These are phyloP conservation scores for Tipula confusa DNA, from an alignment of 2,888 invertebrate species.

Conservation along the genomic window DNA sequence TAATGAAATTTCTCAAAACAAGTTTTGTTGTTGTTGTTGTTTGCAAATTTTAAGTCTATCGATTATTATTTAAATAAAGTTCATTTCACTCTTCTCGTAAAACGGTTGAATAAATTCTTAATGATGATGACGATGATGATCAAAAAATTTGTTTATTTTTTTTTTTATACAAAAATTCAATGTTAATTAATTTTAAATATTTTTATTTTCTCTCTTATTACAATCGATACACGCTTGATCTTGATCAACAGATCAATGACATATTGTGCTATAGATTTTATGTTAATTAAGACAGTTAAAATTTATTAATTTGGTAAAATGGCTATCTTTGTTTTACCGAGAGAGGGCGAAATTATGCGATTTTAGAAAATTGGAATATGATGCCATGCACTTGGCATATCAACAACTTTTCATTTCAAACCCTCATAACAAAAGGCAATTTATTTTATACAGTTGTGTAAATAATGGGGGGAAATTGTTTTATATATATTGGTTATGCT, in stretches of 20 bases:
- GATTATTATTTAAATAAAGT: background rate
- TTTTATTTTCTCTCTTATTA: background rate
- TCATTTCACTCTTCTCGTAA: constrained; percentile 20
- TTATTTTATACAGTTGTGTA: too few species aligned
- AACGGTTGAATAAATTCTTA: background rate
- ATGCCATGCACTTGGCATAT: too few species aligned
- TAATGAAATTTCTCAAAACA: background rate
- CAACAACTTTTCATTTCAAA: too few species aligned
- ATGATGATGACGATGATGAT: background rate
- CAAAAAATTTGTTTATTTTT: background rate
- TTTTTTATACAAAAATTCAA: background rate
- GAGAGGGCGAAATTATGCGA: too few species aligned
- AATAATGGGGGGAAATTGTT: too few species aligned
- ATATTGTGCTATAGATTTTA: background rate
- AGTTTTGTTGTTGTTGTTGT: background rate
- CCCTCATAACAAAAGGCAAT: too few species aligned
- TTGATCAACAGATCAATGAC: background rate
- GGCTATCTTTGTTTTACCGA: background rate
- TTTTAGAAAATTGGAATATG: too few species aligned
- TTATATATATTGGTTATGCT: too few species aligned
- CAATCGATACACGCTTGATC: background rate
- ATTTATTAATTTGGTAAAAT: background rate
- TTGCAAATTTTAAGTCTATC: background rate
- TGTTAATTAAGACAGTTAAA: background rate
- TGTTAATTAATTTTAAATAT: constrained; percentile 5